These are phyloP conservation scores for Zelleria hepariella DNA, from an alignment of 2,888 invertebrate species.

Conservation along the genomic window DNA sequence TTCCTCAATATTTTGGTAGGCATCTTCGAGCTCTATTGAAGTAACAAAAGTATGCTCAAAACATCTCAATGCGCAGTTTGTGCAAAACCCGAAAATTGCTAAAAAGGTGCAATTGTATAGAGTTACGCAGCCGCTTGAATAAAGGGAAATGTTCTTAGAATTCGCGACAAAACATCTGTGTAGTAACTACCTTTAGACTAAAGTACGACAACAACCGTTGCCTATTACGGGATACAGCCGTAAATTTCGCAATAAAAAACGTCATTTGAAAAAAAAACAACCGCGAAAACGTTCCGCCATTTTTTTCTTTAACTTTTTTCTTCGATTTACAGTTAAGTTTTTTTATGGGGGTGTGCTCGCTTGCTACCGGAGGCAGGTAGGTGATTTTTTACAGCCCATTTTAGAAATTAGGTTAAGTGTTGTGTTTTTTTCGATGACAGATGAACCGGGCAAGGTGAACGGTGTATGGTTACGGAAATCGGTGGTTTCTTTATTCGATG, in stretches of 20 bases:
- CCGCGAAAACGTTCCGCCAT: constrained; percentile 33
- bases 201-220: constrained; percentile 43
- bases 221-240: constrained; percentile 36
- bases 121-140: neutral
- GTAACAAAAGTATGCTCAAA: neutral
- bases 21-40: neutral
- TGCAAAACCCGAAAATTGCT: neutral
- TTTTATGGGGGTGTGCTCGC: constrained; percentile 34
- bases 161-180: constrained; percentile 34
- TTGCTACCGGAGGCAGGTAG: constrained; percentile 62
- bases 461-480: constrained; percentile 68
- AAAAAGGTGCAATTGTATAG: neutral
- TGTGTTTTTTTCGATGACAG: constrained; percentile 37
- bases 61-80: neutral
- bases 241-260: constrained; percentile 49
- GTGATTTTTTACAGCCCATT: constrained; percentile 41
- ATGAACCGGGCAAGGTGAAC: constrained; percentile 60
- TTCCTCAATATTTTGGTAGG: neutral
- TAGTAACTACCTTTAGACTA: constrained; percentile 29
- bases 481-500: constrained; percentile 37
- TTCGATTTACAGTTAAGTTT: constrained; percentile 44
- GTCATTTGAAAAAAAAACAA: constrained; percentile 10
- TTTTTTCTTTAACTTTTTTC: constrained; percentile 25
- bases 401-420: constrained; percentile 62
- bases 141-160: constrained; percentile 1